phyloP scores from a whole-genome alignment of 2,113 vertebrate genomes.

The Laterallus jamaicensis region DNA sequence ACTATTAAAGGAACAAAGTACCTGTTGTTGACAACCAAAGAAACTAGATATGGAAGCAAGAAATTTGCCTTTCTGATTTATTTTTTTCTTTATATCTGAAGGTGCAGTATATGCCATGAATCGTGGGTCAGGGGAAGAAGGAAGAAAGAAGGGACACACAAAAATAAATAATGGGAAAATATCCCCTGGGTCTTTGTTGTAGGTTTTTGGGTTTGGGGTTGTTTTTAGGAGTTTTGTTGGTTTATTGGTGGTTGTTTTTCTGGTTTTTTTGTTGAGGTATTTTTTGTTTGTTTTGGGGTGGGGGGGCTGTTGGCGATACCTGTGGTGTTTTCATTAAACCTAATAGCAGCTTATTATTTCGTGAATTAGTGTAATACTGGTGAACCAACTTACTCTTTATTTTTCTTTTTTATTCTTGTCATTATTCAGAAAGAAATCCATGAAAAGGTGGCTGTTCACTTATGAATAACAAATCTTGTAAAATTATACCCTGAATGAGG shows the following conservation, averaged over 20 bases:
- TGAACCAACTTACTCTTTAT: neutral
- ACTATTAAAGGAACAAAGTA: neutral
- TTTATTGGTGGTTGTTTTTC: no score
- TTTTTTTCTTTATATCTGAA: neutral
- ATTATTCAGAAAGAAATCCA: slow-evolving; percentile 1
- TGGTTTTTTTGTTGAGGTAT: no score
- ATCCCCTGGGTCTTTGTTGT: neutral
- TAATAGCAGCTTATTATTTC: neutral
- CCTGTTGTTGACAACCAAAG: neutral
- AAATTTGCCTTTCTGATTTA: neutral
- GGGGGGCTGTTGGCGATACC: neutral
- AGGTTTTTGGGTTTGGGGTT: neutral
- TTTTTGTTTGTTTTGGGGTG: no score
- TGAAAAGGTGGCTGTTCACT: neutral
- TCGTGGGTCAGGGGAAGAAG: neutral
- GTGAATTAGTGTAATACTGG: neutral
- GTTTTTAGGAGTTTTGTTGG: no score
- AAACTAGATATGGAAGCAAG: neutral
- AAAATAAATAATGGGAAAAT: neutral
- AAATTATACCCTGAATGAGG: neutral
- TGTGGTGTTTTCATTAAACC: neutral
- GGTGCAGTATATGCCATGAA: neutral
- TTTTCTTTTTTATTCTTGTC: neutral
- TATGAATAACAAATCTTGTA: neutral
- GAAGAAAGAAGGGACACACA: fast-evolving